phyloP scores from a whole-genome alignment of 2,797 vertebrate genomes.

The Aplochiton taeniatus region DNA sequence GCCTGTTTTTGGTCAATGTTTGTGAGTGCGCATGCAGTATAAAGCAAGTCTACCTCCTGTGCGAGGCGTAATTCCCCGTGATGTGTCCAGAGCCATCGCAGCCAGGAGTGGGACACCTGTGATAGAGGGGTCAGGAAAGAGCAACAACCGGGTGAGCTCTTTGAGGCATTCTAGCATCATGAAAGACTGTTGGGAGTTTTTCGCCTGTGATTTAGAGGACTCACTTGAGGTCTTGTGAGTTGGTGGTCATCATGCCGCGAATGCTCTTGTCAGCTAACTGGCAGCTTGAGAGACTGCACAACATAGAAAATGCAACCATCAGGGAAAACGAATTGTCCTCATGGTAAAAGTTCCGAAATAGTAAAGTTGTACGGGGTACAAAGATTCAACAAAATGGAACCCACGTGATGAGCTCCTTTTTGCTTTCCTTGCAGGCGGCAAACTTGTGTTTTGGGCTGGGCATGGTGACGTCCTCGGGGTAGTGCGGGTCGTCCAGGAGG shows the following conservation, averaged over 20 bases:
- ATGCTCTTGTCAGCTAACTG: constrained; percentile 95
- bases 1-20: neutral
- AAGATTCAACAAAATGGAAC: no score
- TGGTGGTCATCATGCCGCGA: constrained; percentile 91
- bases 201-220: constrained; percentile 36
- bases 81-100: constrained; percentile 98
- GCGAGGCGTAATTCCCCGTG: constrained; percentile 97
- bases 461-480: constrained; percentile 87
- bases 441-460: constrained; percentile 96
- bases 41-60: constrained; percentile 84
- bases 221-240: constrained; percentile 97
- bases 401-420: constrained; percentile 97
- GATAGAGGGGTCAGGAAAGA: neutral
- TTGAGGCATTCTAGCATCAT: constrained; percentile 10
- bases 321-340: constrained; percentile 28
- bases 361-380: no score
- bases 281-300: constrained; percentile 93
- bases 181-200: no score
- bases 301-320: constrained; percentile 65
- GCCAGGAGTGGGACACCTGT: constrained; percentile 94
- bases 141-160: neutral
- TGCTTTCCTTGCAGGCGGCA: constrained; percentile 92
- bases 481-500: constrained; percentile 90
- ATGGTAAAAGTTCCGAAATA: neutral
- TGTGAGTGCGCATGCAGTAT: constrained; percentile 1